Evolutionary conservation across 2,888 invertebrate species (phyloP).

Genomic region (Thalpophila matura): DNA sequence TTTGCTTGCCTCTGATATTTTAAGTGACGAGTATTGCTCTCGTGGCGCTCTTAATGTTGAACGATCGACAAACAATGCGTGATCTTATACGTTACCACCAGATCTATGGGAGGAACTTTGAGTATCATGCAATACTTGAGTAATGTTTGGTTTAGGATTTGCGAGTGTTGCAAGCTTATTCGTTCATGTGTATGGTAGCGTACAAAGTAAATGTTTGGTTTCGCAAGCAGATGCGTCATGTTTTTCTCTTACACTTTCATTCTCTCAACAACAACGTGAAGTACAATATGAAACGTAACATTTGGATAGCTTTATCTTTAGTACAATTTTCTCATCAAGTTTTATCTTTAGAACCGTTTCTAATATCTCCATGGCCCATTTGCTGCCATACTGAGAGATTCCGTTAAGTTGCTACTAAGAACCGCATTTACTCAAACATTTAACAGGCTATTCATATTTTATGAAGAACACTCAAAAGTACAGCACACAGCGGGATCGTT

Average conservation of each 20-base stretch:
- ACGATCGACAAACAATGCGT: conserved; percentile 78
- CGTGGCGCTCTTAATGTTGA: conserved; percentile 63
- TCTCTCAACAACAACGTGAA: conserved; percentile 28
- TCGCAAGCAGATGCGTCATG: conserved; percentile 41
- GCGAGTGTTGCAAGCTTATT: conserved; percentile 33
- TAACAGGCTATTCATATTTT: conserved; percentile 36
- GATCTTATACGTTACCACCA: conserved; percentile 65
- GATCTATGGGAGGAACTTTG: conserved; percentile 31
- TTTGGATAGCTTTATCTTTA: conserved; percentile 12
- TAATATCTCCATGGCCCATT: not conserved
- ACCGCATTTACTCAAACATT: conserved; percentile 31
- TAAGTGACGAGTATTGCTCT: conserved; percentile 65
- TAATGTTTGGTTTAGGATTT: conserved; percentile 52
- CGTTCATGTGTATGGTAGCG: conserved; percentile 33
- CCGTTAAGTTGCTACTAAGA: conserved; percentile 6
- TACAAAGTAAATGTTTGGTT: conserved; percentile 55
- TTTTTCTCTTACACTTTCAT: conserved; percentile 34
- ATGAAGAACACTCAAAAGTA: conserved; percentile 42
- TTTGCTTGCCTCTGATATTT: conserved; percentile 66
- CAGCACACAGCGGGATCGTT: conserved; percentile 27
- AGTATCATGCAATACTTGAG: conserved; percentile 24
- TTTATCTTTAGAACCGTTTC: not conserved
- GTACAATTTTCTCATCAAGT: not conserved
- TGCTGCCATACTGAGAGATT: conserved; percentile 5
- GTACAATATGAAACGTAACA: conserved; percentile 13